These are phyloP conservation scores for Callimorpha dominula DNA, from an alignment of 2,888 invertebrate genomes.

Conservation along the genomic window DNA sequence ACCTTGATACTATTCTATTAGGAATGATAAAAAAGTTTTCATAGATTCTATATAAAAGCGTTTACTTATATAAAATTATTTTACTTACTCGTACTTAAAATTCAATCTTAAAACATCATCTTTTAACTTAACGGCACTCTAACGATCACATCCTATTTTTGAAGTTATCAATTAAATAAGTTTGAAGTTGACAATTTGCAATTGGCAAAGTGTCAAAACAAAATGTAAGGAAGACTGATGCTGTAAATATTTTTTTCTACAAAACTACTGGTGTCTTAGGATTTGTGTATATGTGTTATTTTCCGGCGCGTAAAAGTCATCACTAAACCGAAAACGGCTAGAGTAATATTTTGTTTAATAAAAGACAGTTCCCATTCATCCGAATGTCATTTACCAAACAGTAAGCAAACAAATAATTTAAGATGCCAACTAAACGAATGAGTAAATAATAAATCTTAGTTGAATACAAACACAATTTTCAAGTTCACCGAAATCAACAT, in stretches of 20 bases:
- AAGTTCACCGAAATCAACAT: conserved; percentile 71
- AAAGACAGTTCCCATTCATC: conserved; percentile 2
- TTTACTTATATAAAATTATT: too few relatives aligned
- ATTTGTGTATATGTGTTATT: background rate
- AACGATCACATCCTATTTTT: too few relatives aligned
- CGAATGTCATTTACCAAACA: conserved; percentile 33
- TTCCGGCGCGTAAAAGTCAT: background rate
- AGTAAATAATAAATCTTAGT: conserved; percentile 66
- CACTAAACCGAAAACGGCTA: background rate
- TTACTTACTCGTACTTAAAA: too few relatives aligned
- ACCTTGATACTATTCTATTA: too few relatives aligned
- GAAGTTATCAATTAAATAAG: background rate
- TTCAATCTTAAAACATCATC: too few relatives aligned
- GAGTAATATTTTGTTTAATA: background rate
- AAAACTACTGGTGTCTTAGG: background rate
- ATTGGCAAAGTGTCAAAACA: background rate
- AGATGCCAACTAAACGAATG: conserved; percentile 27
- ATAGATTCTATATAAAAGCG: too few relatives aligned
- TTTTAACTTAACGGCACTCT: too few relatives aligned
- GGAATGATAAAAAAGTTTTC: too few relatives aligned
- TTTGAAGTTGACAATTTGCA: too few relatives aligned
- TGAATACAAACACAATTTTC: conserved; percentile 69
- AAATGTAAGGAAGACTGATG: too few relatives aligned
- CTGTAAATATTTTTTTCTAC: too few relatives aligned
- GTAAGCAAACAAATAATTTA: conserved; percentile 42